Base-by-base conservation (phyloP, 1,140 invertebrate species). In the Calliopsis andreniformis region DNA sequence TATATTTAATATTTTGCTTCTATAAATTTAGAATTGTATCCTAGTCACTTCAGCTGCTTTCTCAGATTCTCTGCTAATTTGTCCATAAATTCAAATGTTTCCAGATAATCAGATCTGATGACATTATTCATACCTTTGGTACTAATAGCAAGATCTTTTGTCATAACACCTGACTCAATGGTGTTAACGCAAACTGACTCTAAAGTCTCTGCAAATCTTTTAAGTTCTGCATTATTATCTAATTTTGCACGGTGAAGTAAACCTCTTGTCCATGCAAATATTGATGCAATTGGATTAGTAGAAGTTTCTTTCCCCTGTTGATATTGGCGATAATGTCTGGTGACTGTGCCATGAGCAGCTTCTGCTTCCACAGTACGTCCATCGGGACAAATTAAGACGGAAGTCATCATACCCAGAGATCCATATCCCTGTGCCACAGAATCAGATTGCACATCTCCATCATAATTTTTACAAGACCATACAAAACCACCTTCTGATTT, bases 381-480 rank as follows among this genome's bases (percentile, higher is more conserved):
- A 93, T 99, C 98, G 5, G 98, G 98, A 87, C 97, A 98, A 63
- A 99, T 91, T 16, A 99, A 92, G 0, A 99, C 98, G 32, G 97
- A 98, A 0, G 98, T 99, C 98, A 99, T 99, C 83, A 99, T 93
- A 68, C 98, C 98, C 23, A 99, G 91, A 3, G 98, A 99, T 30
- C 97, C 96, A 86, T 95, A 97, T 79, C 98, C 98, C 92, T 99
- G 98, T 82, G 98, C 98, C 20, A 99, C 97, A 6, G 97, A 98
- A 92, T 99, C 98, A 0, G 97, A 98, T 90, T 99, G 98, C 0
- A 99, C 99, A 93, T 99, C 99, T 43, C 99, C 99, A 90, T 99
- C 99, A 89, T 99, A 99, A 90, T 99, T 99, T 91, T 99, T 99
- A 92, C 98, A 97, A 25, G 98, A 98, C 98, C 99, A 99, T 0